These are phyloP conservation scores for Alentia gelatinosa DNA, from an alignment of 2,888 invertebrate species.

Conservation along the genomic window DNA sequence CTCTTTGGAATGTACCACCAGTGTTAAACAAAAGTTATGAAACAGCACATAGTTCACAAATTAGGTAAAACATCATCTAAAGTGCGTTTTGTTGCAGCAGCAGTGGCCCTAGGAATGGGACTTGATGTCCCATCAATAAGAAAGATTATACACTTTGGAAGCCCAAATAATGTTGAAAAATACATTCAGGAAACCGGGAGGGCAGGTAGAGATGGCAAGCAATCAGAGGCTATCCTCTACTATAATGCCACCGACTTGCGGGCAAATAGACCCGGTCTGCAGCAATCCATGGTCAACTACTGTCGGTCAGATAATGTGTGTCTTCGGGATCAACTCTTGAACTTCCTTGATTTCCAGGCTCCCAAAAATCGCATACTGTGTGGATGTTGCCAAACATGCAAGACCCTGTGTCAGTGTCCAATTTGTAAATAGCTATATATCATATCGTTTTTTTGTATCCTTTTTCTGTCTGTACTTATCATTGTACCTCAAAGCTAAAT, in stretches of 20 bases:
- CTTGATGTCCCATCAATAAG: constrained; percentile 7
- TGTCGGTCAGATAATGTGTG: background rate
- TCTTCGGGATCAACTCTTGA: background rate
- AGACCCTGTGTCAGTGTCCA: no score
- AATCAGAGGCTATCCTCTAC: constrained; percentile 26
- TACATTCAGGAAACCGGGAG: constrained; percentile 48
- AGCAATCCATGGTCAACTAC: background rate
- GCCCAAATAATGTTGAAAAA: background rate
- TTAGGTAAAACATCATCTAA: background rate
- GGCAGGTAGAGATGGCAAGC: constrained; percentile 43
- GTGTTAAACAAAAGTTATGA: background rate
- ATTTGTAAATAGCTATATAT: no score
- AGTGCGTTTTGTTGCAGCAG: background rate
- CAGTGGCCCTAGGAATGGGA: constrained; percentile 44
- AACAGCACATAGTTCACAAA: background rate
- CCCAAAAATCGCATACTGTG: background rate
- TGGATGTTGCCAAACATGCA: background rate
- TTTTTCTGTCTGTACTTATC: no score
- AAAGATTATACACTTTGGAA: constrained; percentile 33
- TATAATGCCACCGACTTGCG: constrained; percentile 17
- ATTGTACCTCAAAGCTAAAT: no score
- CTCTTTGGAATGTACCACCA: background rate
- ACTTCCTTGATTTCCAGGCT: background rate
- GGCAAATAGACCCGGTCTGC: background rate
- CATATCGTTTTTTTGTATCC: no score